A percentile compares a stretch with the other conserved stretches of the same genome.
Conservation (phyloP, 2,113 vertebrate species). For the Myotis yumanensis region DNA sequence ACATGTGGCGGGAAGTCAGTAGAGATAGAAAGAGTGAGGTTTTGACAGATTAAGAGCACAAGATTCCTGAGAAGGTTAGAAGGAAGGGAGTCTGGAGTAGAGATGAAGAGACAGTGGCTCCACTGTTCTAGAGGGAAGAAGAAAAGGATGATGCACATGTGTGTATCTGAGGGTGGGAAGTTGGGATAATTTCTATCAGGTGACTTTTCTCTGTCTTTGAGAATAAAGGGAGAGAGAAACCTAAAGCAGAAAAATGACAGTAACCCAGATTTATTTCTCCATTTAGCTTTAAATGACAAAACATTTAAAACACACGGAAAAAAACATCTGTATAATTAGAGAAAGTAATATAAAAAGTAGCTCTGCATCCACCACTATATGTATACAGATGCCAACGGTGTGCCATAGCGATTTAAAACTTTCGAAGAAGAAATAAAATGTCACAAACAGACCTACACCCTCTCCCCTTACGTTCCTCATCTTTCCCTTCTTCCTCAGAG, state of each 20-base stretch:
- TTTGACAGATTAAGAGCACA: background rate
- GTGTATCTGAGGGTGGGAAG: background rate
- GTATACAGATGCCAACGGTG: conserved; percentile 18
- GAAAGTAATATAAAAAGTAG: conserved; percentile 33
- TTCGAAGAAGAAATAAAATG: conserved; percentile 42
- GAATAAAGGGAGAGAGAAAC: background rate
- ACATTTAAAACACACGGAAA: background rate
- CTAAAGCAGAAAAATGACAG: background rate
- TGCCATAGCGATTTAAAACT: background rate
- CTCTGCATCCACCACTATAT: background rate
- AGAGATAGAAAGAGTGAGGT: background rate
- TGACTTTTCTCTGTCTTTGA: background rate
- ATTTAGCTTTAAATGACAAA: conserved; percentile 23
- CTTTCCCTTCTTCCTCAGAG: background rate
- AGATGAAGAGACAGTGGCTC: background rate
- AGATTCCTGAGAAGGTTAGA: background rate
- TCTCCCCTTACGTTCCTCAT: background rate
- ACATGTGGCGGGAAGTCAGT: background rate
- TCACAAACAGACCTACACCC: background rate
- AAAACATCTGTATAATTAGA: background rate
- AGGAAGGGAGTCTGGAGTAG: background rate
- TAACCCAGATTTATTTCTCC: background rate
- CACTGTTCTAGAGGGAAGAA: background rate
- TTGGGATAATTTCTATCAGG: background rate
- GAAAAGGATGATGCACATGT: background rate